phyloP scores from a whole-genome alignment of 2,797 vertebrate genomes.

The Rhinella marina region DNA sequence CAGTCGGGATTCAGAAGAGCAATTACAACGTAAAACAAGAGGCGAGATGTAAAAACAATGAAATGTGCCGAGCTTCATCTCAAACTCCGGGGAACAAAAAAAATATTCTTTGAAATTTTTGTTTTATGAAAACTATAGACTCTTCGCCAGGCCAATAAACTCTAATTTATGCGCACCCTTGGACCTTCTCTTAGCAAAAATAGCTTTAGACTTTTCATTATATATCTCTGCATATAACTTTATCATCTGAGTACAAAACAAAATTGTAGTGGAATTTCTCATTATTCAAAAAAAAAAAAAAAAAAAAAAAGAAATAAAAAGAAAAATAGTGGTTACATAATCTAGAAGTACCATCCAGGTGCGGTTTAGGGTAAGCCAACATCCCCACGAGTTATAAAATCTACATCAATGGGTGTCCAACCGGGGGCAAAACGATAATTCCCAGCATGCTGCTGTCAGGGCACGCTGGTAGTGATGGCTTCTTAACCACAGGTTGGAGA shows the following conservation, averaged over 20 bases:
- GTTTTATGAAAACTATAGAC: slow-evolving; percentile 34
- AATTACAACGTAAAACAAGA: slow-evolving; percentile 41
- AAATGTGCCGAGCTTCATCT: slow-evolving; percentile 42
- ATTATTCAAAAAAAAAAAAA: not conserved
- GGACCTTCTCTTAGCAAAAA: slow-evolving; percentile 51
- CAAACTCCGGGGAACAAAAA: slow-evolving; percentile 18
- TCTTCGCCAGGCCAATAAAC: slow-evolving; percentile 39
- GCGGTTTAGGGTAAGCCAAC: slow-evolving; percentile 10
- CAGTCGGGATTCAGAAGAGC: slow-evolving; percentile 32
- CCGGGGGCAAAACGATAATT: not conserved
- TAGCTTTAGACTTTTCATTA: slow-evolving; percentile 47
- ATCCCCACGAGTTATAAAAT: not conserved
- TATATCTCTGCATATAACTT: slow-evolving; percentile 54
- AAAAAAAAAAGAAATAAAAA: slow-evolving; percentile 17
- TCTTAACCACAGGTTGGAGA: not conserved
- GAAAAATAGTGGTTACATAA: slow-evolving; percentile 44
- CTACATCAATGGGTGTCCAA: not conserved
- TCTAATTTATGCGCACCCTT: slow-evolving; percentile 43
- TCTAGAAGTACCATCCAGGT: not conserved
- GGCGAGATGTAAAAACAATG: slow-evolving; percentile 48
- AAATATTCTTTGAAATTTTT: slow-evolving; percentile 20
- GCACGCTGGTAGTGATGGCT: too few species aligned
- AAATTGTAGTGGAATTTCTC: slow-evolving; percentile 35
- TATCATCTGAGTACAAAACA: slow-evolving; percentile 48
- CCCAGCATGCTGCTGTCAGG: too few species aligned